phyloP scores from a whole-genome alignment of 2,113 vertebrate genomes.

The Catharus minimus region DNA sequence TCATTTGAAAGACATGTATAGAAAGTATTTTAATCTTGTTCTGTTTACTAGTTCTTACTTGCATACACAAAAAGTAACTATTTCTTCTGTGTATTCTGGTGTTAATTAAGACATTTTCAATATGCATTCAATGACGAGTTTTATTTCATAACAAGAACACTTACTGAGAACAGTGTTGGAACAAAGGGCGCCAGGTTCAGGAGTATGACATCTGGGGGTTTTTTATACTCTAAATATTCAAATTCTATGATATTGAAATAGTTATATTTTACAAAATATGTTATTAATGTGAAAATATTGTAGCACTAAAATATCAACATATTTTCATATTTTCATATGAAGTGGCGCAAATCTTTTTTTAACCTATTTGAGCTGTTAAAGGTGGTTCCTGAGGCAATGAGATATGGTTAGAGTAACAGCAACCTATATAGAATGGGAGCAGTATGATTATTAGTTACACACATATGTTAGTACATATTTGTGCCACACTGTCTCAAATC shows the following conservation, averaged over 20 bases:
- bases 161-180: not conserved
- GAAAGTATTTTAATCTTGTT: not conserved
- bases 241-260: not conserved
- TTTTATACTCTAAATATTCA: not conserved
- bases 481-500: not conserved
- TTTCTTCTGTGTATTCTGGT: not conserved
- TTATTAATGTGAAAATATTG: not conserved
- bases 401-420: not conserved
- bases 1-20: not conserved
- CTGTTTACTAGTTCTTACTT: not conserved
- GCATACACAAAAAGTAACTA: not conserved
- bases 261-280: not conserved
- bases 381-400: not conserved
- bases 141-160: not conserved
- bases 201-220: rapidly evolving
- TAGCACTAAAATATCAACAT: not conserved
- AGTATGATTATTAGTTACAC: not conserved
- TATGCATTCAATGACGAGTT: not conserved
- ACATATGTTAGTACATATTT: not conserved
- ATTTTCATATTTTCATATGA: not conserved
- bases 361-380: not conserved
- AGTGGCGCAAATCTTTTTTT: not conserved
- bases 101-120: not conserved
- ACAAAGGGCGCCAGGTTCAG: not conserved
- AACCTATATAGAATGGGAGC: not conserved